Conservation (phyloP, 2,113 vertebrate species). For the Alethe diademata region DNA sequence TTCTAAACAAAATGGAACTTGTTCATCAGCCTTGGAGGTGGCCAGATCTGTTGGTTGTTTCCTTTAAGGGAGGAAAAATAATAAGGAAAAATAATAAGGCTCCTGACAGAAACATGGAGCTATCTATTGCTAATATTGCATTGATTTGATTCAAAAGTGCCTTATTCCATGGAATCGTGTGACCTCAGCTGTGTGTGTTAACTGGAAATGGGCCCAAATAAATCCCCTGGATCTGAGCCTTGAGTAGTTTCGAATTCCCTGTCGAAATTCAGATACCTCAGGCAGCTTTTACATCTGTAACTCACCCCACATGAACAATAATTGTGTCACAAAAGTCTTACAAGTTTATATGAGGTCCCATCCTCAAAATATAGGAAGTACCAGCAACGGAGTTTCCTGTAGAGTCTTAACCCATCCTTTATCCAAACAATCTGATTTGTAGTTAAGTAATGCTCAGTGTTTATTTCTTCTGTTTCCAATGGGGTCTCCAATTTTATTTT, state of each 20-base stretch:
- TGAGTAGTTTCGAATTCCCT: neutral
- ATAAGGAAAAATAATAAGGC: neutral
- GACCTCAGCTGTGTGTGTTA: neutral
- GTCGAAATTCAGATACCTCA: neutral
- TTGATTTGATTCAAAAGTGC: constrained; percentile 2
- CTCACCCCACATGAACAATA: neutral
- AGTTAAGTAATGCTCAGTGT: neutral
- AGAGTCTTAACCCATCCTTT: neutral
- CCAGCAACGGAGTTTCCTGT: neutral
- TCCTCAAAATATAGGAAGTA: neutral
- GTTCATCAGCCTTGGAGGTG: neutral
- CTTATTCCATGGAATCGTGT: neutral
- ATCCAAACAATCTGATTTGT: neutral
- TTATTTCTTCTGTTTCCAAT: neutral
- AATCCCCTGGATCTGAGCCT: neutral
- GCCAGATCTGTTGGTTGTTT: neutral
- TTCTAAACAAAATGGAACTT: neutral
- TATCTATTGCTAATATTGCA: neutral
- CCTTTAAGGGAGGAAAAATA: constrained; percentile 12
- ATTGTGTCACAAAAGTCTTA: neutral
- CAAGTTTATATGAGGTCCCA: neutral
- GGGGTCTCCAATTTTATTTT: neutral
- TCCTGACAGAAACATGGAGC: constrained; percentile 2
- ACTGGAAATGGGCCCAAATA: neutral
- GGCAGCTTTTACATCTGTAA: neutral